These are phyloP conservation scores for Sebastes melanostomus DNA, from an alignment of 2,797 vertebrate species.

Conservation along the genomic window DNA sequence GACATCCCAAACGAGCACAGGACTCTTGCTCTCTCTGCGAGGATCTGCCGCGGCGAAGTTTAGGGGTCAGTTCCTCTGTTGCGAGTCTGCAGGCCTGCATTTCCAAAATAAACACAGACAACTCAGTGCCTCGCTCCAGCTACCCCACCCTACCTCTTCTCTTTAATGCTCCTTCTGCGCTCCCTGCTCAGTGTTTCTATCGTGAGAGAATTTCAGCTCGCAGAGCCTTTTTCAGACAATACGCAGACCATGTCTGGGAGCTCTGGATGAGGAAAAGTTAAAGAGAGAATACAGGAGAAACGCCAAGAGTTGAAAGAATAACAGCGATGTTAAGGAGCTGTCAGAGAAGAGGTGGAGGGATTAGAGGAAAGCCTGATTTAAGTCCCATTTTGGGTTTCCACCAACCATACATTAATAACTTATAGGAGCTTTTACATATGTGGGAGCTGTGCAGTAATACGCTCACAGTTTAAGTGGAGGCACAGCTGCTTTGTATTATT, in stretches of 20 bases:
- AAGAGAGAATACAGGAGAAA: constrained; percentile 44
- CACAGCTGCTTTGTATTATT: constrained; percentile 82
- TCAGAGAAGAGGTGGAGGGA: background rate
- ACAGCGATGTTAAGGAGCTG: constrained; percentile 34
- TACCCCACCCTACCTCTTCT: constrained; percentile 70
- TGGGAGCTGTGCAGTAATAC: constrained; percentile 44
- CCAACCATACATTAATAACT: constrained; percentile 25
- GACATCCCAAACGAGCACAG: constrained; percentile 43
- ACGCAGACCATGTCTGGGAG: constrained; percentile 62
- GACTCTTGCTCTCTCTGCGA: constrained; percentile 14
- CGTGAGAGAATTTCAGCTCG: constrained; percentile 63
- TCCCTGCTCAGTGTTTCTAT: constrained; percentile 54
- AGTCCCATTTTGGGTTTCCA: constrained; percentile 30
- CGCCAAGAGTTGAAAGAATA: constrained; percentile 42
- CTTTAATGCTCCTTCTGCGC: constrained; percentile 58
- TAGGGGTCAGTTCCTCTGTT: constrained; percentile 70
- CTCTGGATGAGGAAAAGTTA: constrained; percentile 39
- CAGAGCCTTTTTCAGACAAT: constrained; percentile 50
- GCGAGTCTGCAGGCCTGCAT: constrained; percentile 68
- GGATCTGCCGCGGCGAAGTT: constrained; percentile 40
- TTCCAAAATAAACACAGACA: constrained; percentile 85
- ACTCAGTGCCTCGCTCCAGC: constrained; percentile 70
- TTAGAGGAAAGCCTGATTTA: constrained; percentile 14
- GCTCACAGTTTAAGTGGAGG: constrained; percentile 56
- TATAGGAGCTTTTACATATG: constrained; percentile 19